Conservation (phyloP, 1,140 invertebrate species). For the Polypedilum pembai region DNA sequence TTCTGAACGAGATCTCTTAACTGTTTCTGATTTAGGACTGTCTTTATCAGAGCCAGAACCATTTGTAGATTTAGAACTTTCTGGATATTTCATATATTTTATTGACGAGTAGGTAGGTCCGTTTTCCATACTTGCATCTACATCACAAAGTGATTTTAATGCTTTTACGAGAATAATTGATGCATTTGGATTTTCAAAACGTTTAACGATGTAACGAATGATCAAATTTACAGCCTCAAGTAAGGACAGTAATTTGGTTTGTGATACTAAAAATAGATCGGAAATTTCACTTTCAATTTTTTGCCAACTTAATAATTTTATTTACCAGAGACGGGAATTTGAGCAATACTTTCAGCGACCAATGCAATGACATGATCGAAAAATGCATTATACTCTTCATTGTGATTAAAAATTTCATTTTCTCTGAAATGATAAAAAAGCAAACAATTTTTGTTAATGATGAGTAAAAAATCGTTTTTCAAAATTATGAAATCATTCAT, state of each 20-base stretch:
- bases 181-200: slow-evolving; percentile 38
- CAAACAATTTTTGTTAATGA: not conserved
- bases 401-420: not conserved
- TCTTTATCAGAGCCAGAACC: slow-evolving; percentile 47
- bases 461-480: not conserved
- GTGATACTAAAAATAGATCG: slow-evolving; percentile 49
- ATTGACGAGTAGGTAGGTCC: slow-evolving; percentile 37
- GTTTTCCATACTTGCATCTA: slow-evolving; percentile 35
- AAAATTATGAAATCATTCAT: not conserved
- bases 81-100: slow-evolving; percentile 39
- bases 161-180: slow-evolving; percentile 40
- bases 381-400: slow-evolving; percentile 5
- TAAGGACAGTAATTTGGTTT: slow-evolving; percentile 50
- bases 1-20: slow-evolving; percentile 52
- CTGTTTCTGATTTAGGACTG: slow-evolving; percentile 45
- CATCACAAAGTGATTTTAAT: slow-evolving; percentile 40
- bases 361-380: slow-evolving; percentile 20
- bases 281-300: not conserved
- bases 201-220: slow-evolving; percentile 40
- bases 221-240: slow-evolving; percentile 40
- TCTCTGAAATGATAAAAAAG: not conserved
- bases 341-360: not conserved
- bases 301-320: not conserved
- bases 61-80: slow-evolving; percentile 36
- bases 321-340: slow-evolving; percentile 2